Evolutionary conservation across 2,797 vertebrate species (phyloP).

Genomic region (Brachyalestes nurse): DNA sequence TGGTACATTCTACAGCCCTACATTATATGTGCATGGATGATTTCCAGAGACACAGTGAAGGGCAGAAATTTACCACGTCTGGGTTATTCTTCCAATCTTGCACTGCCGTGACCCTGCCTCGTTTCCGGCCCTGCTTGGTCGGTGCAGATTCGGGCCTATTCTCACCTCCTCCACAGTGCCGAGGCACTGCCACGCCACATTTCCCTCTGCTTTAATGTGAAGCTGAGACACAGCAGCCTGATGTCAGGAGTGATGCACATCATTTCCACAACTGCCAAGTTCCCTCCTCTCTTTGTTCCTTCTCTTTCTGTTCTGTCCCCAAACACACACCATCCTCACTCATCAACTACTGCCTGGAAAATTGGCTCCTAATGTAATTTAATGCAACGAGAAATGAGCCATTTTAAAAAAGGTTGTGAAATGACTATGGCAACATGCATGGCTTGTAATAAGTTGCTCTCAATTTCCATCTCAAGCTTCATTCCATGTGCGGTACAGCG

Average conservation of each 20-base stretch:
- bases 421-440: background rate
- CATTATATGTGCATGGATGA: background rate
- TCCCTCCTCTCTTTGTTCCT: conserved; percentile 27
- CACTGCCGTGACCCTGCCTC: conserved; percentile 22
- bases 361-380: too few relatives aligned
- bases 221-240: conserved; percentile 47
- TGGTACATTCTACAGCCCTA: background rate
- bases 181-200: conserved; percentile 44
- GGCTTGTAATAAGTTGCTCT: conserved; percentile 4
- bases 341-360: background rate
- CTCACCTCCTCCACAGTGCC: conserved; percentile 48
- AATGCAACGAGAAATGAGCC: background rate
- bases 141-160: conserved; percentile 49
- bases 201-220: conserved; percentile 47
- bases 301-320: conserved; percentile 17
- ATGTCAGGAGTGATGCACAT: conserved; percentile 53
- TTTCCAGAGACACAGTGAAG: background rate
- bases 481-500: background rate
- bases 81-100: conserved; percentile 25
- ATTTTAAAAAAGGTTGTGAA: background rate
- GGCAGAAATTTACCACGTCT: conserved; percentile 19
- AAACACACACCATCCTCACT: conserved; percentile 17
- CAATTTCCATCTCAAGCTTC: conserved; percentile 2
- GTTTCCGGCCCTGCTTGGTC: conserved; percentile 28
- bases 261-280: conserved; percentile 49